Evolutionary conservation across 2,888 invertebrate species (phyloP).

Genomic region (Drosophila rubida): DNA sequence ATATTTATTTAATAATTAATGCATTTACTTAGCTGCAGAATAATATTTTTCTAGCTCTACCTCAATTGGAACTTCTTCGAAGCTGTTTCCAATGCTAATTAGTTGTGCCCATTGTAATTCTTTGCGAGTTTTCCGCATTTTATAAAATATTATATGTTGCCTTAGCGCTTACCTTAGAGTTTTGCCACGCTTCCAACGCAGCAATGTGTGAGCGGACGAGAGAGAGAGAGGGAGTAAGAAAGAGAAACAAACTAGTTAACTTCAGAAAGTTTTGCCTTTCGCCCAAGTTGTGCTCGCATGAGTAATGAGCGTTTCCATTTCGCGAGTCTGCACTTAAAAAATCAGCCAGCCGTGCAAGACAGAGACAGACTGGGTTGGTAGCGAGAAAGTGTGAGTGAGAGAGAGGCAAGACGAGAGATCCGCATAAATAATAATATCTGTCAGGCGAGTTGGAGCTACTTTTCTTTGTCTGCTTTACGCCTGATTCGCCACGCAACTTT

Average conservation of each 20-base stretch:
- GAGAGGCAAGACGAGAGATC: conserved; percentile 40
- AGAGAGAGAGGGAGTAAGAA: neutral
- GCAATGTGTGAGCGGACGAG: neutral
- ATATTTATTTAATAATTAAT: no score
- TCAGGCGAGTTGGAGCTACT: conserved; percentile 61
- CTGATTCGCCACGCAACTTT: conserved; percentile 76
- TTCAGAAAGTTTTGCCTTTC: conserved; percentile 51
- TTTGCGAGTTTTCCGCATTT: neutral
- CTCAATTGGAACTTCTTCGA: no score
- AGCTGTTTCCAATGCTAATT: neutral
- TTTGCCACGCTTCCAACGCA: conserved; percentile 16
- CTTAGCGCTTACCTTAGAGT: conserved; percentile 3
- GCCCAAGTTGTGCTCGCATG: conserved; percentile 53
- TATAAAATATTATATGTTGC: conserved; percentile 4
- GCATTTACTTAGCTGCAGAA: no score
- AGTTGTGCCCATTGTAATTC: neutral
- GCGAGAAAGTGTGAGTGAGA: neutral
- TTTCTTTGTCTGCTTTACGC: conserved; percentile 70
- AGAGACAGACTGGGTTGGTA: neutral
- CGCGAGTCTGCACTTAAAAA: conserved; percentile 58
- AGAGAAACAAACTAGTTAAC: conserved; percentile 38
- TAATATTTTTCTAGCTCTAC: neutral
- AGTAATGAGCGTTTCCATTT: conserved; percentile 65
- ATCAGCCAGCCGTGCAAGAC: conserved; percentile 46
- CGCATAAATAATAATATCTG: conserved; percentile 78